Evolutionary conservation across 2,888 invertebrate species (phyloP).

Genomic region (Agrochola macilenta): DNA sequence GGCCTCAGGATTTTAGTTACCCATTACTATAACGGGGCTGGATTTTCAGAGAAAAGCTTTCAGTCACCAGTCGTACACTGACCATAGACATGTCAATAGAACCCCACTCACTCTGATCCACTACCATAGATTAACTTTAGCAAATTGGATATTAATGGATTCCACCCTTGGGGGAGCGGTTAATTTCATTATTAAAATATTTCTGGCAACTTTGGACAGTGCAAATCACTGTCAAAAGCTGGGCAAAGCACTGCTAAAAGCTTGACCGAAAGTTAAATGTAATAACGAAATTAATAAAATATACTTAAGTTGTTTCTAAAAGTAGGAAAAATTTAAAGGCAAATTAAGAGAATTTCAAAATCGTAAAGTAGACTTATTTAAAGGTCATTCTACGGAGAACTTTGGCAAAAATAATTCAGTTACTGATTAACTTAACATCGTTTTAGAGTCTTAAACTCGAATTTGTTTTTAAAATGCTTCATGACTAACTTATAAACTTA

Average conservation of each 20-base stretch:
- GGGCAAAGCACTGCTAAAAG: slow-evolving; percentile 21
- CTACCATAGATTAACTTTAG: slow-evolving; percentile 50
- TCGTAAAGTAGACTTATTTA: slow-evolving; percentile 44
- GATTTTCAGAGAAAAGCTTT: slow-evolving; percentile 27
- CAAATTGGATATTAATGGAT: slow-evolving; percentile 49
- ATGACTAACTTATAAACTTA: slow-evolving; percentile 13
- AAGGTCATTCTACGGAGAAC: slow-evolving; percentile 45
- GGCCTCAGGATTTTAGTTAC: slow-evolving; percentile 20
- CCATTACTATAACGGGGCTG: slow-evolving; percentile 5
- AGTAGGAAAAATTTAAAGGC: slow-evolving; percentile 20
- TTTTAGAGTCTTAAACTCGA: slow-evolving; percentile 40
- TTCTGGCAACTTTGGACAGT: neutral
- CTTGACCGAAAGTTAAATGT: neutral
- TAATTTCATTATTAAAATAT: slow-evolving; percentile 40
- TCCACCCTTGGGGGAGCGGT: slow-evolving; percentile 13
- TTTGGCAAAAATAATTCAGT: slow-evolving; percentile 48
- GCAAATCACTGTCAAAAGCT: too few species aligned
- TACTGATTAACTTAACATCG: slow-evolving; percentile 38
- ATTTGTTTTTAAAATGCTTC: slow-evolving; percentile 26
- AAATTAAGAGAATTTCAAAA: slow-evolving; percentile 39
- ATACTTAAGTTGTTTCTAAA: neutral
- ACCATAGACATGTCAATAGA: slow-evolving; percentile 38
- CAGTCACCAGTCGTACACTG: slow-evolving; percentile 28
- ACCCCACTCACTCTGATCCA: slow-evolving; percentile 45
- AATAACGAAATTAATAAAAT: neutral